These are phyloP conservation scores for Troides aeacus DNA, from an alignment of 2,888 invertebrate species.

Conservation along the genomic window DNA sequence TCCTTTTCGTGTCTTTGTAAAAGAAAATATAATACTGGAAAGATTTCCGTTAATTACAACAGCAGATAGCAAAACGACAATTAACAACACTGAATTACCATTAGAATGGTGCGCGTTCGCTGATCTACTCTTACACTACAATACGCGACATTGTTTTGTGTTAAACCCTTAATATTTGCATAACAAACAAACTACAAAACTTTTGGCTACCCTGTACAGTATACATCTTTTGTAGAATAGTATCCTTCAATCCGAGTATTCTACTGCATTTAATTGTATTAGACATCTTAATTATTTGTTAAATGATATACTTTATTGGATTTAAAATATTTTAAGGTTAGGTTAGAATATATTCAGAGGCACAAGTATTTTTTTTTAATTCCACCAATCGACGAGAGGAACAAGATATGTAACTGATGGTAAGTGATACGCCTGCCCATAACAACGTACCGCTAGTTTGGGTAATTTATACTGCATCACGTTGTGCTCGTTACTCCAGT, in stretches of 20 bases:
- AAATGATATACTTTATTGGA: not conserved
- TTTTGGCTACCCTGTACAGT: not conserved
- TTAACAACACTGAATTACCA: not conserved
- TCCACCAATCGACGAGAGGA: no score
- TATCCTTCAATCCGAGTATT: slow-evolving; percentile 2
- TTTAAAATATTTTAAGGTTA: not conserved
- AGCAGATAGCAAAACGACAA: not conserved
- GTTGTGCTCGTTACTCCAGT: no score
- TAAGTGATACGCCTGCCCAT: no score
- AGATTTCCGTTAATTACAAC: not conserved
- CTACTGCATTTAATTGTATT: not conserved
- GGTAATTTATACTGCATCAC: no score
- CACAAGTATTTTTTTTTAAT: no score
- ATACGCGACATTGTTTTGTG: not conserved
- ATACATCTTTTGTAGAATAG: not conserved
- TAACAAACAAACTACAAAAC: slow-evolving; percentile 7
- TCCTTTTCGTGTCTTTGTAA: no score
- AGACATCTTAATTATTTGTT: not conserved
- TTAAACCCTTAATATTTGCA: slow-evolving; percentile 6
- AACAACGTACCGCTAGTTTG: no score
- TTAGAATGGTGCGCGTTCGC: not conserved
- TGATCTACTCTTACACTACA: not conserved
- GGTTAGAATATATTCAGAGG: not conserved
- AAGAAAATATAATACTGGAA: no score
- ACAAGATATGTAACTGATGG: no score